phyloP scores from a whole-genome alignment of 2,888 invertebrate genomes.

The Lottia scabra region DNA sequence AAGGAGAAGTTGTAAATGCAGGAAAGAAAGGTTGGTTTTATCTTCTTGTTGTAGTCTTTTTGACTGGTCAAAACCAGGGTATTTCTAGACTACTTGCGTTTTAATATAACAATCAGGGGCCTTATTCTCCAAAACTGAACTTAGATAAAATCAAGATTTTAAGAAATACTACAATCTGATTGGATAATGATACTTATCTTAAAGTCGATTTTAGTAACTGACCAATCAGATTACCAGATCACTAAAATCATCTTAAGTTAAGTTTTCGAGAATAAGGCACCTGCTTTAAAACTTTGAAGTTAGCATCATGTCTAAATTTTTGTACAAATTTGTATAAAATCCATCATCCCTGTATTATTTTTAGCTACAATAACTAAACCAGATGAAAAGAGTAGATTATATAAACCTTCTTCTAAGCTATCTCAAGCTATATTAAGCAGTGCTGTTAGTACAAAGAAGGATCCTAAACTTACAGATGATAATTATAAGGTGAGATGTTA shows the following conservation, averaged over 20 bases:
- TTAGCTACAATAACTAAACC: constrained; percentile 48
- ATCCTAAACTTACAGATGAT: not conserved
- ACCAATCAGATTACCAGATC: too few relatives aligned
- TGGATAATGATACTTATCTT: too few relatives aligned
- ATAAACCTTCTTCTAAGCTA: constrained; percentile 88
- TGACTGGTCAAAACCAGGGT: constrained; percentile 11
- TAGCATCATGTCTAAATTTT: too few relatives aligned
- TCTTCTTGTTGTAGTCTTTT: not conserved
- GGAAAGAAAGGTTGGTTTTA: constrained; percentile 37
- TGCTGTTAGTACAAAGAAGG: not conserved
- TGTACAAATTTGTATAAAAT: too few relatives aligned
- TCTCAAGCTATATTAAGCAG: constrained; percentile 59
- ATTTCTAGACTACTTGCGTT: not conserved
- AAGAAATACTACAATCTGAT: too few relatives aligned
- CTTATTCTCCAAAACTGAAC: too few relatives aligned
- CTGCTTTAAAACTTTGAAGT: too few relatives aligned
- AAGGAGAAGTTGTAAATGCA: constrained; percentile 93
- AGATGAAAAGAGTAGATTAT: constrained; percentile 78
- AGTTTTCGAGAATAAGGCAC: too few relatives aligned
- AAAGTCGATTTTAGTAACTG: too few relatives aligned
- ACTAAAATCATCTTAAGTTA: too few relatives aligned
- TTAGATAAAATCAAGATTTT: too few relatives aligned
- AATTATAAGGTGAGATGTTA: not conserved
- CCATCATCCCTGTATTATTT: not conserved
- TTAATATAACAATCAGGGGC: too few relatives aligned